Evolutionary conservation across 2,888 invertebrate species (phyloP).

Genomic region (Clitarchus hookeri): DNA sequence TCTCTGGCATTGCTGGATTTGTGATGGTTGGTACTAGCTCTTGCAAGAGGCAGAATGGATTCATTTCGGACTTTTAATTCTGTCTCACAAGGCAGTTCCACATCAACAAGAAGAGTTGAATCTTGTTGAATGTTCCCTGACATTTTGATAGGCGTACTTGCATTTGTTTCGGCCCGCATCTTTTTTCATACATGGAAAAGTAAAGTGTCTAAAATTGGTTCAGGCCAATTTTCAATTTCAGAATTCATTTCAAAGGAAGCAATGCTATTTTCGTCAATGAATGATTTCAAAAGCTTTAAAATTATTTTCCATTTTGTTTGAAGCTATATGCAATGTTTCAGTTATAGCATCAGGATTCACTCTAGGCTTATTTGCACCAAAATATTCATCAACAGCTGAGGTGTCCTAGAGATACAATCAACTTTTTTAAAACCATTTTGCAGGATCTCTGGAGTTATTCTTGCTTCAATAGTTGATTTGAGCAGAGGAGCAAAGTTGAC

Average conservation of each 20-base stretch:
- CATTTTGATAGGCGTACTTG: no score
- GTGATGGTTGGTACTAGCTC: no score
- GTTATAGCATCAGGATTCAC: no score
- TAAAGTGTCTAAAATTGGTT: not conserved
- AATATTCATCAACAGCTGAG: not conserved
- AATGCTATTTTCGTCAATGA: not conserved
- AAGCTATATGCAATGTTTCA: no score
- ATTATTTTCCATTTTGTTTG: no score
- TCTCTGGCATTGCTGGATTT: no score
- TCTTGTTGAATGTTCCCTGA: no score
- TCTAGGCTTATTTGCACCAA: no score
- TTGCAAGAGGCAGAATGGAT: no score
- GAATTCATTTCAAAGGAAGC: not conserved
- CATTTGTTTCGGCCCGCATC: not conserved
- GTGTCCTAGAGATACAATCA: not conserved
- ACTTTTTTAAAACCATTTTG: not conserved
- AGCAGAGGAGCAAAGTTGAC: not conserved
- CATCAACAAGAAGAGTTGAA: no score
- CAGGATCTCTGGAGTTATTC: not conserved
- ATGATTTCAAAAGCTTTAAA: not conserved
- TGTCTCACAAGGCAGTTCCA: no score
- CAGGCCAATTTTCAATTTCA: not conserved
- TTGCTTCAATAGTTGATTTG: not conserved
- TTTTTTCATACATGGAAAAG: not conserved
- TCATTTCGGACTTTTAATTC: no score